These are phyloP conservation scores for Andrena trimmerana DNA, from an alignment of 2,888 invertebrate species.

Conservation along the genomic window DNA sequence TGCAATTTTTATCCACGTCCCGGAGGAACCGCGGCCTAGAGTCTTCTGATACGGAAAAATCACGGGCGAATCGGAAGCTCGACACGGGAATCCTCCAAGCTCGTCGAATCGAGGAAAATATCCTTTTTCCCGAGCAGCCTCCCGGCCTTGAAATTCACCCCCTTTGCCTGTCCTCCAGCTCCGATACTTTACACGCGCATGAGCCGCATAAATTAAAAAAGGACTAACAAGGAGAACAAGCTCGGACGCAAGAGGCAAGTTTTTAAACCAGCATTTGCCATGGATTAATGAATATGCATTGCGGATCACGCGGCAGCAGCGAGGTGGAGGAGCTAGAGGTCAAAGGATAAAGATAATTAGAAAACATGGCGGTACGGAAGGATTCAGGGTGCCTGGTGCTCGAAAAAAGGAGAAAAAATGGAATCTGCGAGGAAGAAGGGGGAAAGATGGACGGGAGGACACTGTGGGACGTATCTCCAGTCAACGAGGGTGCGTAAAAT, in stretches of 20 bases:
- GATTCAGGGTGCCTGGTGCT: background rate
- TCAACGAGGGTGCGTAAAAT: conserved; percentile 55
- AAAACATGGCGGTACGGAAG: background rate
- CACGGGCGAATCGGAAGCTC: conserved; percentile 18
- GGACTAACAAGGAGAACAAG: background rate
- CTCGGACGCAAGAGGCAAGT: background rate
- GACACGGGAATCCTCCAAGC: background rate
- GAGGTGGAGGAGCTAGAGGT: background rate
- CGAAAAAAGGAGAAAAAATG: background rate
- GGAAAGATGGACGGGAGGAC: conserved; percentile 12
- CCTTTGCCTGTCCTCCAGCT: background rate
- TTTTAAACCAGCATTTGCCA: background rate
- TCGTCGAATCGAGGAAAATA: conserved; percentile 17
- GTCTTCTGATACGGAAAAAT: conserved; percentile 27
- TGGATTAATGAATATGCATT: background rate
- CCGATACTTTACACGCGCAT: background rate
- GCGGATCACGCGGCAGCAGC: background rate
- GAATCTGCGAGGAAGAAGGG: background rate
- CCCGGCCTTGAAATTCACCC: background rate
- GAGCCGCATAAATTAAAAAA: background rate
- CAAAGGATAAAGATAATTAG: background rate
- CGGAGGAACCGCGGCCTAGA: background rate
- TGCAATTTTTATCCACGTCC: conserved; percentile 50
- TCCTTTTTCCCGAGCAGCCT: conserved; percentile 1
- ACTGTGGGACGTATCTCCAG: conserved; percentile 23